A percentile compares a stretch with the other conserved stretches of the same genome.
These are phyloP conservation scores for Urocyon cinereoargenteus DNA, from an alignment of 2,797 vertebrate species.

Conservation along the genomic window DNA sequence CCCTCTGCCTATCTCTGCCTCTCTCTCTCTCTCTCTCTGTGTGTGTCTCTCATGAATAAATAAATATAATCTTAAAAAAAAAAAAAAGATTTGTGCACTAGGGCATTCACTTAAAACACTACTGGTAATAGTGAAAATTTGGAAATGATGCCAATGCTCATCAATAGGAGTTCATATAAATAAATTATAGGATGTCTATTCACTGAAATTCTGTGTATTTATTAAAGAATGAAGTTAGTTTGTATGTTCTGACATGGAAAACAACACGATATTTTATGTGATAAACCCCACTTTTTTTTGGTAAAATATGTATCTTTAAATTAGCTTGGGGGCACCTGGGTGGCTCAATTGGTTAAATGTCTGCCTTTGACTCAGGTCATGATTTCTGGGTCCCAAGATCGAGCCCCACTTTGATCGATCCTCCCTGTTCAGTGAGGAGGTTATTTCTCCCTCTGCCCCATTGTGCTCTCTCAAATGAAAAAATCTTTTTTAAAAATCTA, in stretches of 20 bases:
- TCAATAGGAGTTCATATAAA: neutral
- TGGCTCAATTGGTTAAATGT: neutral
- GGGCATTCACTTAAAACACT: neutral
- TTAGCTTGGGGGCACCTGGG: neutral
- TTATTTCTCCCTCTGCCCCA: neutral
- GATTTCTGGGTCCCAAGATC: neutral
- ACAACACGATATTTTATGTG: neutral
- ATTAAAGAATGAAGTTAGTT: neutral
- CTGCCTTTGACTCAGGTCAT: neutral
- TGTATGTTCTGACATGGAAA: neutral
- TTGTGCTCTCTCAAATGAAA: neutral
- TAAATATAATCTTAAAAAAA: too few species aligned
- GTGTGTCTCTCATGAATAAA: too few species aligned
- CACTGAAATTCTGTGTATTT: neutral
- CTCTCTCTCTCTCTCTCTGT: too few species aligned
- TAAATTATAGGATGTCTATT: neutral
- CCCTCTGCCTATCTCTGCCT: too few species aligned
- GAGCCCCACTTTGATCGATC: neutral
- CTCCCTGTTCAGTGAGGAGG: neutral
- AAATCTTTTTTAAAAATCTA: neutral
- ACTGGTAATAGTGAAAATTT: constrained; percentile 3
- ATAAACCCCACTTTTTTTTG: neutral
- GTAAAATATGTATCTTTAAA: neutral
- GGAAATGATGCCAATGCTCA: neutral
- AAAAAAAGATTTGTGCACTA: neutral